These are phyloP conservation scores for Ibidorhyncha struthersii DNA, from an alignment of 2,113 vertebrate species.

Conservation along the genomic window DNA sequence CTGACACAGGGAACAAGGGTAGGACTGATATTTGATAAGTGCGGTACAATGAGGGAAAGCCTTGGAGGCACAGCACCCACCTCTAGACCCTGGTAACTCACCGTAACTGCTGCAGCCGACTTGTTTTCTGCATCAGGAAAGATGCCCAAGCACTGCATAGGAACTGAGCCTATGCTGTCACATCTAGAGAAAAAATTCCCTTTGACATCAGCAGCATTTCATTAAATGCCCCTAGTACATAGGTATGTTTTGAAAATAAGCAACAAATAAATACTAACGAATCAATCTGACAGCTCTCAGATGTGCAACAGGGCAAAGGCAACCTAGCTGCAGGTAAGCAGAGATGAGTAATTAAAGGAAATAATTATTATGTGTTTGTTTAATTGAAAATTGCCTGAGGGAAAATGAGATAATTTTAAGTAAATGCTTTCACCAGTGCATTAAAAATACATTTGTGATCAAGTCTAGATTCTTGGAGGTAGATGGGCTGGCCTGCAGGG, in stretches of 20 bases:
- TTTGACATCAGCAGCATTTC: neutral
- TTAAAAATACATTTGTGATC: slow-evolving; percentile 60
- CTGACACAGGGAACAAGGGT: neutral
- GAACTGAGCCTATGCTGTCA: neutral
- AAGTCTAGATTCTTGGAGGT: slow-evolving; percentile 27
- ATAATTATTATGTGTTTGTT: slow-evolving; percentile 64
- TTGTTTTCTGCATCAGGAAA: neutral
- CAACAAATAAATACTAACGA: slow-evolving; percentile 39
- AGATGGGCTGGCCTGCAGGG: slow-evolving; percentile 45
- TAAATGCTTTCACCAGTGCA: slow-evolving; percentile 31
- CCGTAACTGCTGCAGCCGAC: neutral
- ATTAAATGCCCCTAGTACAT: neutral
- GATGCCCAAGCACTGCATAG: neutral
- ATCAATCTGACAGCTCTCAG: slow-evolving; percentile 54
- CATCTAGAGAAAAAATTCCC: neutral
- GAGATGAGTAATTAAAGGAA: slow-evolving; percentile 66
- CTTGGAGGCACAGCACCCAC: neutral
- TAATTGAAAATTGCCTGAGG: slow-evolving; percentile 55
- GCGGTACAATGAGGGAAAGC: neutral
- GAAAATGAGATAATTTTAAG: slow-evolving; percentile 12
- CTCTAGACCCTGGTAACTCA: neutral
- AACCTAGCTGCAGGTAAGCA: slow-evolving; percentile 57
- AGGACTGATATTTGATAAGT: neutral
- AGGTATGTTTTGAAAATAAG: neutral
- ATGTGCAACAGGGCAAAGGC: slow-evolving; percentile 46